Evolutionary conservation across 1,140 invertebrate species (phyloP).

Genomic region (Charaxes varanes): DNA sequence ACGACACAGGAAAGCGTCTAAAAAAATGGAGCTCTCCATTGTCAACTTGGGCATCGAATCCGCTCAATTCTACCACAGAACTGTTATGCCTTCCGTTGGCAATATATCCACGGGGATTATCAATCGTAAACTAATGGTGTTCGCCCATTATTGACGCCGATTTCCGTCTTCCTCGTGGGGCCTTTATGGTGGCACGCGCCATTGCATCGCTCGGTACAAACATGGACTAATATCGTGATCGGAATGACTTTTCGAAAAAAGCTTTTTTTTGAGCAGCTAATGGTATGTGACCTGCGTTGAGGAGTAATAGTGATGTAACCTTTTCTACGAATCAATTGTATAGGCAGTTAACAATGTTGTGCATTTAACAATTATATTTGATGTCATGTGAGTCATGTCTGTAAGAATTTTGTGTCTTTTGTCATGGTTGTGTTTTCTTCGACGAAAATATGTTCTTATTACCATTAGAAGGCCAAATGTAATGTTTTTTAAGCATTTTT

Average conservation of each 20-base stretch:
- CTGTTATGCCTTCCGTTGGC: constrained; percentile 67
- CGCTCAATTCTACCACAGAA: constrained; percentile 68
- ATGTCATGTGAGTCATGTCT: no score
- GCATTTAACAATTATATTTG: no score
- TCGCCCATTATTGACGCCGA: constrained; percentile 67
- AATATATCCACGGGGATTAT: constrained; percentile 66
- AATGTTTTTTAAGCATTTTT: no score
- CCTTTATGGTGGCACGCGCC: constrained; percentile 72
- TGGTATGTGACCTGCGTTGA: no score
- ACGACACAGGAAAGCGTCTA: constrained; percentile 21
- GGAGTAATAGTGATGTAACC: no score
- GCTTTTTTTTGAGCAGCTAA: no score
- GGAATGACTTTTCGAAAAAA: constrained; percentile 21
- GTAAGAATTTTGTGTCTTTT: no score
- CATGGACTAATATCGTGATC: constrained; percentile 24
- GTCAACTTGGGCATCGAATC: constrained; percentile 30
- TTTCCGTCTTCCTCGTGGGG: constrained; percentile 66
- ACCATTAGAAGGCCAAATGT: no score
- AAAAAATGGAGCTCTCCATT: constrained; percentile 23
- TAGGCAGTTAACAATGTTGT: no score
- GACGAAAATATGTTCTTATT: no score
- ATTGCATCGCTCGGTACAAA: constrained; percentile 60
- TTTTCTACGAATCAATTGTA: no score
- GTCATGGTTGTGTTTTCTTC: no score
- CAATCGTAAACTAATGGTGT: constrained; percentile 70